Percentiles rank a stretch among this genome's conserved stretches.
These are phyloP conservation scores for Drymonia ruficornis DNA, from an alignment of 2,888 invertebrate genomes.

Conservation along the genomic window DNA sequence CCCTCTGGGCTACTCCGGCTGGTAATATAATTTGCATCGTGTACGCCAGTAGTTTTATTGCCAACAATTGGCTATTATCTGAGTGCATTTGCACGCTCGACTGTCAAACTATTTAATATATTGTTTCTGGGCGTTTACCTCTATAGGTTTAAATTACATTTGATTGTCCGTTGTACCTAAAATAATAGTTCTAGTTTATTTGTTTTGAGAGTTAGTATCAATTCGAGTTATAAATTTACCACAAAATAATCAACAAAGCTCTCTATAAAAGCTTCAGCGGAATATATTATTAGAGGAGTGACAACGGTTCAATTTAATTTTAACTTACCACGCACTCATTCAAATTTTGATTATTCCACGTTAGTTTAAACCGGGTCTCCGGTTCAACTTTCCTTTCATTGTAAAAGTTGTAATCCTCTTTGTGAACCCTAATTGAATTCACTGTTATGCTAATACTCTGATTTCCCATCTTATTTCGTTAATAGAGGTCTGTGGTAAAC, in stretches of 20 bases:
- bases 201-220: not conserved
- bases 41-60: constrained; percentile 68
- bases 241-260: constrained; percentile 6
- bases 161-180: constrained; percentile 1
- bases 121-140: constrained; percentile 47
- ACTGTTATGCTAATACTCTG: constrained; percentile 85
- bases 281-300: constrained; percentile 21
- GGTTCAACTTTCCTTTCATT: constrained; percentile 80
- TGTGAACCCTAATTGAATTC: constrained; percentile 84
- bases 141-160: constrained; percentile 7
- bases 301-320: constrained; percentile 65
- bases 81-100: constrained; percentile 62
- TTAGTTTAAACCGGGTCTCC: constrained; percentile 75
- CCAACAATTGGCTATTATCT: constrained; percentile 69
- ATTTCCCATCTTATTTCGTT: constrained; percentile 85
- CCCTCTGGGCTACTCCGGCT: constrained; percentile 44
- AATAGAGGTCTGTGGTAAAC: constrained; percentile 83
- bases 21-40: constrained; percentile 70
- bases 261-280: constrained; percentile 14
- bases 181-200: not conserved
- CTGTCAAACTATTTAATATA: constrained; percentile 62
- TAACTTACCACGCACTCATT: constrained; percentile 70
- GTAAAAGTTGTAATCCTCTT: constrained; percentile 85
- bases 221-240: not conserved
- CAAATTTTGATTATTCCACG: constrained; percentile 80